phyloP scores from a whole-genome alignment of 2,888 invertebrate genomes.

The Drosophila hamatofila region DNA sequence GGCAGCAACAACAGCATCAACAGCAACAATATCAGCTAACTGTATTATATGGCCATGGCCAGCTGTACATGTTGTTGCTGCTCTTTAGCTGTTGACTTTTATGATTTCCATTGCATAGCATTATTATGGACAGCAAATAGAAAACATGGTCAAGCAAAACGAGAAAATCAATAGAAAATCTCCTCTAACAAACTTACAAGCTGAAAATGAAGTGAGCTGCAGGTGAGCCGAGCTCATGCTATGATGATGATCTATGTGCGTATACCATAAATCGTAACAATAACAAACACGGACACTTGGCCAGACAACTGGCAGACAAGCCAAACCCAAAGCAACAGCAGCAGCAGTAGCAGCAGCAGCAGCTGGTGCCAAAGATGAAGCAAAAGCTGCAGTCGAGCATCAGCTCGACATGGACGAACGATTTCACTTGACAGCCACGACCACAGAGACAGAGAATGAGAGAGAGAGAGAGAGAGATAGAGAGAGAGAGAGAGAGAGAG shows the following conservation, averaged over 20 bases:
- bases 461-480: background rate
- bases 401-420: conserved; percentile 55
- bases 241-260: conserved; percentile 70
- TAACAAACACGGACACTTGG: conserved; percentile 67
- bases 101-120: conserved; percentile 78
- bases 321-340: conserved; percentile 21
- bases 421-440: conserved; percentile 70
- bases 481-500: background rate
- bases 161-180: conserved; percentile 76
- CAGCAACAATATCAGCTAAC: conserved; percentile 39
- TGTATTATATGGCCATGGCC: conserved; percentile 60
- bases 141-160: conserved; percentile 54
- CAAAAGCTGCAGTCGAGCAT: conserved; percentile 10
- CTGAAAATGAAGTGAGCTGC: conserved; percentile 39
- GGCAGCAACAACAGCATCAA: background rate
- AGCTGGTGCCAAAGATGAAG: conserved; percentile 28
- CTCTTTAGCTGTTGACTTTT: conserved; percentile 71
- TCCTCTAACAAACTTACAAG: conserved; percentile 27
- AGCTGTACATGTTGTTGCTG: conserved; percentile 35
- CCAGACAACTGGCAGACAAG: conserved; percentile 65
- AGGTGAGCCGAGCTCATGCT: conserved; percentile 8
- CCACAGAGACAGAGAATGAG: conserved; percentile 2
- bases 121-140: conserved; percentile 76
- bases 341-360: conserved; percentile 18
- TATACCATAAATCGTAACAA: conserved; percentile 79